Evolutionary conservation across 2,797 vertebrate species (phyloP).

Genomic region (Sebastes hubbsi): DNA sequence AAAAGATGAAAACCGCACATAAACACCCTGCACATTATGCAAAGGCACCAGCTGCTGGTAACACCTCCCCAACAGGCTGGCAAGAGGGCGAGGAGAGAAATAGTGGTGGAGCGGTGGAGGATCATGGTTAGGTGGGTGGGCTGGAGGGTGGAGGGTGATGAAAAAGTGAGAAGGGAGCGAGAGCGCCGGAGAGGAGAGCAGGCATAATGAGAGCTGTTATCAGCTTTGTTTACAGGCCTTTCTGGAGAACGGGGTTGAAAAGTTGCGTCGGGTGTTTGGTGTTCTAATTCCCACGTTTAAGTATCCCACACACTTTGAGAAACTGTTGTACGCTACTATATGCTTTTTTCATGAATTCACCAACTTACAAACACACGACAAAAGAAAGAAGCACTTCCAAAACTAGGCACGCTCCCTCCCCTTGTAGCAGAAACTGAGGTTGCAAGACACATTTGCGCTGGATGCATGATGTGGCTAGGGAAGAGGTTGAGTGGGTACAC

Average conservation of each 20-base stretch:
- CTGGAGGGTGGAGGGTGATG: conserved; percentile 22
- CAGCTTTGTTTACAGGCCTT: conserved; percentile 60
- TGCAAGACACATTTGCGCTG: conserved; percentile 36
- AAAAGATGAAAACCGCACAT: conserved; percentile 63
- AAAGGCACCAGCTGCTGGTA: conserved; percentile 85
- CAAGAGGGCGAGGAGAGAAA: conserved; percentile 69
- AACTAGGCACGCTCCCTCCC: neutral
- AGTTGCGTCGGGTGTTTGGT: conserved; percentile 17
- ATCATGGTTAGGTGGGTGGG: conserved; percentile 40
- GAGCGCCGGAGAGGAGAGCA: conserved; percentile 28
- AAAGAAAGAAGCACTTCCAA: neutral
- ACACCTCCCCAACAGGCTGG: conserved; percentile 83
- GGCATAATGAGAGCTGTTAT: conserved; percentile 62
- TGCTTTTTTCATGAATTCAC: neutral
- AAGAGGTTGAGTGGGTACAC: conserved; percentile 46
- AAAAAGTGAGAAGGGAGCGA: conserved; percentile 50
- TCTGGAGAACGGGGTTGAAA: conserved; percentile 24
- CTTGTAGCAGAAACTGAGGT: conserved; percentile 22
- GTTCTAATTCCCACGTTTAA: neutral
- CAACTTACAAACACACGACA: neutral
- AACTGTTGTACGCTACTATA: neutral
- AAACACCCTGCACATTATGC: conserved; percentile 84
- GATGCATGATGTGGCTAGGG: conserved; percentile 42
- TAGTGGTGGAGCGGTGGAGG: conserved; percentile 20
- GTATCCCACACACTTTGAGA: conserved; percentile 1